Evolutionary conservation across 2,113 vertebrate species (phyloP).

Genomic region (Globicephala melas): DNA sequence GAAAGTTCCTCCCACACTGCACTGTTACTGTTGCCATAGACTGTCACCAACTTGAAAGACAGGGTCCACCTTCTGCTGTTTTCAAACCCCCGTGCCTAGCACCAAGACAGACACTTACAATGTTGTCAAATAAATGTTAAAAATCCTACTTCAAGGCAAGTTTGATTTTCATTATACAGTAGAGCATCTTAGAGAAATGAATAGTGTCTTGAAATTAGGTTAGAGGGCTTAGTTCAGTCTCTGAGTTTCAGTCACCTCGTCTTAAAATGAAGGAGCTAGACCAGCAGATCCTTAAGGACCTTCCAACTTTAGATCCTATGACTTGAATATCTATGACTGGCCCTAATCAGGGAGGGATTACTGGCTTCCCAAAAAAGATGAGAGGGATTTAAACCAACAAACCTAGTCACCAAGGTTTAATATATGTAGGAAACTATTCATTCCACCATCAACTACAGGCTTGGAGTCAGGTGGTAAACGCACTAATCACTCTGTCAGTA

Average conservation of each 20-base stretch:
- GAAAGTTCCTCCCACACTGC: no score
- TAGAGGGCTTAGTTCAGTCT: background rate
- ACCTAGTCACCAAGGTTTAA: background rate
- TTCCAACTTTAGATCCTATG: background rate
- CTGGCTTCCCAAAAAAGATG: constrained; percentile 37
- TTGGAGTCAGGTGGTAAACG: background rate
- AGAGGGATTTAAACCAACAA: constrained; percentile 12
- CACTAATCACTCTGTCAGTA: constrained; percentile 27
- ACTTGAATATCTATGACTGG: background rate
- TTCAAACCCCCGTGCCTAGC: background rate
- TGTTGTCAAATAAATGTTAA: background rate
- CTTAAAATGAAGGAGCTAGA: background rate
- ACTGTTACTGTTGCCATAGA: background rate
- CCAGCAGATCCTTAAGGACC: background rate
- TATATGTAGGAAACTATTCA: constrained; percentile 62
- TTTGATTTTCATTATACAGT: background rate
- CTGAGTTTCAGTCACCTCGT: background rate
- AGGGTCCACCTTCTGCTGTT: background rate
- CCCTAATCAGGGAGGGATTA: background rate
- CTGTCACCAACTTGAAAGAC: background rate
- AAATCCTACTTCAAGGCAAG: background rate
- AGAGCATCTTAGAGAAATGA: no score
- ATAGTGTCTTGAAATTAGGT: background rate
- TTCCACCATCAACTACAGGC: background rate
- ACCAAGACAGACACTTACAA: background rate